phyloP scores from a whole-genome alignment of 2,113 vertebrate species.

The Hyaena hyaena region DNA sequence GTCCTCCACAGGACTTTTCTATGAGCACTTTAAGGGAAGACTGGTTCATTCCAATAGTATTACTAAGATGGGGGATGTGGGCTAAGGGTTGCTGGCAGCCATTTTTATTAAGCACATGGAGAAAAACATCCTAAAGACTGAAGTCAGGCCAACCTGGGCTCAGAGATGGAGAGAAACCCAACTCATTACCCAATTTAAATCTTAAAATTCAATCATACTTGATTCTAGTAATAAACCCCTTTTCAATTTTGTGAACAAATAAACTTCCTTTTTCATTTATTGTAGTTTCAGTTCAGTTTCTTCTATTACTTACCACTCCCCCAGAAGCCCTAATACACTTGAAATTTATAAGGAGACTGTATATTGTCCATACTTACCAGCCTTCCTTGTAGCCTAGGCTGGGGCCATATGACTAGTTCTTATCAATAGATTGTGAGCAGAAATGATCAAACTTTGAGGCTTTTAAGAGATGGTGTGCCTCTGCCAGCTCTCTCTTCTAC shows the following conservation, averaged over 20 bases:
- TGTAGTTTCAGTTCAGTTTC: neutral
- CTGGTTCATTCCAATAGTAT: neutral
- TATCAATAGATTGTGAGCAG: neutral
- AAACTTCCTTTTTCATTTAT: conserved; percentile 18
- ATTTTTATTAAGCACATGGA: conserved; percentile 41
- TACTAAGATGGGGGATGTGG: neutral
- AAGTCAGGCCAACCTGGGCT: conserved; percentile 18
- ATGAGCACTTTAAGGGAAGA: neutral
- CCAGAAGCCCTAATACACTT: neutral
- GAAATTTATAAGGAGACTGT: neutral
- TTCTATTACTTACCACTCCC: neutral
- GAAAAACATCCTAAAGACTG: conserved; percentile 25
- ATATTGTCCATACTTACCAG: neutral
- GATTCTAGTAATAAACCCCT: neutral
- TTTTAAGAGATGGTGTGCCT: neutral
- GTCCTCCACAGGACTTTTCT: neutral
- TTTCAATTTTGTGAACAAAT: conserved; percentile 37
- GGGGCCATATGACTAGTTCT: neutral
- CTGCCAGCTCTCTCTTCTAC: neutral
- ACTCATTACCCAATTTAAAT: neutral
- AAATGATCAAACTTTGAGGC: neutral
- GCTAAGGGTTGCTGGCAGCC: neutral
- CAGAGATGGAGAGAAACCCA: conserved; percentile 44
- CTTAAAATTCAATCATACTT: neutral
- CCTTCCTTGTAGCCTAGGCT: neutral